These are phyloP conservation scores for Epizoanthus rinbou DNA, from an alignment of 92 coral and sea anemone species.

Conservation along the genomic window DNA sequence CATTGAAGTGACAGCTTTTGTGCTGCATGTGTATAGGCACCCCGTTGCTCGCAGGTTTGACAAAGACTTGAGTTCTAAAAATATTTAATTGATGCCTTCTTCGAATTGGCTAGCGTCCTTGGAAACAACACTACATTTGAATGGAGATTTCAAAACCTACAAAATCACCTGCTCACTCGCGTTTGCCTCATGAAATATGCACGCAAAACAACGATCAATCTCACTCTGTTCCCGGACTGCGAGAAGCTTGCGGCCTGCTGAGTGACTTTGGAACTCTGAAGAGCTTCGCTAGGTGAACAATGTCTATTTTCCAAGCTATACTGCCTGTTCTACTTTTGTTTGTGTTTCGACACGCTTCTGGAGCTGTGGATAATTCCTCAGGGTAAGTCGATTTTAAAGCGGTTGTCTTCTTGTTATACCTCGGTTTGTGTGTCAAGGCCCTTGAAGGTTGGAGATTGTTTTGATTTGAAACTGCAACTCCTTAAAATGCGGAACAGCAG, in stretches of 20 bases:
- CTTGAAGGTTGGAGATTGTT: neutral
- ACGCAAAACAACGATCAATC: neutral
- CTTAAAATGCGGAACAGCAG: neutral
- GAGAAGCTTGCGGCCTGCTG: conserved; percentile 15
- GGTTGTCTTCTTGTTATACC: neutral
- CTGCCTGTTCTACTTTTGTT: neutral
- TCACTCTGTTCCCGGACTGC: conserved; percentile 1
- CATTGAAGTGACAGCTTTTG: conserved; percentile 29
- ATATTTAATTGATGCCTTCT: conserved; percentile 24
- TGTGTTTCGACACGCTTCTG: neutral
- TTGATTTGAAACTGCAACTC: conserved; percentile 1
- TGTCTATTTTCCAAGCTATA: neutral
- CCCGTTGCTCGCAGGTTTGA: conserved; percentile 28
- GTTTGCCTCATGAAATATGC: conserved; percentile 38
- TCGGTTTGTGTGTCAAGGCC: neutral
- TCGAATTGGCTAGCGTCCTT: conserved; percentile 27
- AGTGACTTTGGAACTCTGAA: conserved; percentile 34
- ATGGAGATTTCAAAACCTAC: conserved; percentile 16
- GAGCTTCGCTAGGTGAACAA: neutral
- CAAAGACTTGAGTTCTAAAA: conserved; percentile 16
- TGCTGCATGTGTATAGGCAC: conserved; percentile 3
- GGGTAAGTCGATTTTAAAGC: neutral
- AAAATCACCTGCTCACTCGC: conserved; percentile 26
- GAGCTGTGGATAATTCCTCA: neutral
- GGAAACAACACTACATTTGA: conserved; percentile 37